Base-by-base conservation (phyloP, 2,113 vertebrate genomes). In the Hipposideros armiger region DNA sequence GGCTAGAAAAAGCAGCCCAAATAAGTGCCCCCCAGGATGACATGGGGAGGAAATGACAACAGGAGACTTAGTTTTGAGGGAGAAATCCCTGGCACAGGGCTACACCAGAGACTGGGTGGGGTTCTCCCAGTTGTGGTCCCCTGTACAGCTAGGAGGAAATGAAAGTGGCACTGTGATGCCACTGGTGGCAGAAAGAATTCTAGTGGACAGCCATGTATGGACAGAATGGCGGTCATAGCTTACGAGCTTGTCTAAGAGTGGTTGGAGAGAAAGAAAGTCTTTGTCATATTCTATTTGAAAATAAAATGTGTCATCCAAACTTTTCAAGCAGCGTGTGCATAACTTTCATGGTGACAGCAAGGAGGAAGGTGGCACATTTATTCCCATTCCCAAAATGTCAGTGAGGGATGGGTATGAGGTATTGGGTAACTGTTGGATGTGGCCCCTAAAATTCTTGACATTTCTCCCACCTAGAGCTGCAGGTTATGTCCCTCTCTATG, bases 171-270 rank as follows among this genome's bases (percentile, higher is more conserved):
- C n/a, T 9, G 20, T 15, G 22, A 13, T 10, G 6, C 15, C 19
- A 3, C 19, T 16, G 2, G n/a, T 20, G 62, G 64, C 28, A 42
- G 40, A 20, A 32, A 36, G 67, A 47, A 32, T 67, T 5, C 6
- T 7, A 52, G 17, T 54, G 66, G 82, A 64, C 19, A n/a, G 70
- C 24, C 17, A n/a, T 2, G 2, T 2, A 2, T 19, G 9, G 7
- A 69, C 32, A 32, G 30, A 66, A 45, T 1, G 40, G 67, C 42
- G 5, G 22, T 32, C 64, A 1, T 2, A 26, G 56, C 50, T 62
- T 47, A 32, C 7, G 2, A 50, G 58, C 4, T 0, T 0, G 3
- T 17, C 28, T 22, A 13, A 73, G 22, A 14, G 19, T 32, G 42
- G 2, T 7, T 73, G 56, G 30, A 70, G 70, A 62, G 72, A 8